phyloP scores from a whole-genome alignment of 2,113 vertebrate species.

The Tachysurus vachellii region DNA sequence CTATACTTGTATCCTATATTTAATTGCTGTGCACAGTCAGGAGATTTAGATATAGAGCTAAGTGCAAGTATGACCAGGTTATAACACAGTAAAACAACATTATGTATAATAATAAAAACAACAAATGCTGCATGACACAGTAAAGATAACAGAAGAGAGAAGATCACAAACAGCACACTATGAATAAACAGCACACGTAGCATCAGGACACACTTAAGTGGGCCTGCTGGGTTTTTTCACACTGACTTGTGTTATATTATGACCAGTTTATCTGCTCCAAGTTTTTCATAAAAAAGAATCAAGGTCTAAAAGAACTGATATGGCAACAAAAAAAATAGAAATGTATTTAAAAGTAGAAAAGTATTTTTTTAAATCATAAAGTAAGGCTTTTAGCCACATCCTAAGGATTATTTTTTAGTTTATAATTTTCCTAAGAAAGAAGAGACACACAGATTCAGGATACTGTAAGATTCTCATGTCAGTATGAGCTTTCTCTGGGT shows the following conservation, averaged over 20 bases:
- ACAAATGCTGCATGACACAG: not conserved
- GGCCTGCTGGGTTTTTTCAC: not conserved
- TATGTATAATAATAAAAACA: not conserved
- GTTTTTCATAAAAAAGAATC: constrained; percentile 83
- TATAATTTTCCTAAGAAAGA: not conserved
- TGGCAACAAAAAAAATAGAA: not conserved
- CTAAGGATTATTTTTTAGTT: not conserved
- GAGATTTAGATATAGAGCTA: not conserved
- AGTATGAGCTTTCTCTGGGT: not conserved
- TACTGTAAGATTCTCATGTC: not conserved
- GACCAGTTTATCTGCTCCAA: constrained; percentile 80
- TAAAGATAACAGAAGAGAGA: not conserved
- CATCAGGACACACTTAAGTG: not conserved
- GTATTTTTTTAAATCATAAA: not conserved
- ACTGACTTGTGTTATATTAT: constrained; percentile 75
- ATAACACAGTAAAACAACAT: not conserved
- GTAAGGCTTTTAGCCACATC: not conserved
- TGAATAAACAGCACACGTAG: not conserved
- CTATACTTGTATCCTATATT: not conserved
- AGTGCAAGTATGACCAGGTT: not conserved
- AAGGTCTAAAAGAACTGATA: constrained; percentile 58
- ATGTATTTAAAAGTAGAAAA: too few species aligned
- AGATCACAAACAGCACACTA: not conserved
- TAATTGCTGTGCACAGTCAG: not conserved
- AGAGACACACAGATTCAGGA: not conserved